These are phyloP conservation scores for Alsophila aescularia DNA, from an alignment of 2,888 invertebrate species.

Conservation along the genomic window DNA sequence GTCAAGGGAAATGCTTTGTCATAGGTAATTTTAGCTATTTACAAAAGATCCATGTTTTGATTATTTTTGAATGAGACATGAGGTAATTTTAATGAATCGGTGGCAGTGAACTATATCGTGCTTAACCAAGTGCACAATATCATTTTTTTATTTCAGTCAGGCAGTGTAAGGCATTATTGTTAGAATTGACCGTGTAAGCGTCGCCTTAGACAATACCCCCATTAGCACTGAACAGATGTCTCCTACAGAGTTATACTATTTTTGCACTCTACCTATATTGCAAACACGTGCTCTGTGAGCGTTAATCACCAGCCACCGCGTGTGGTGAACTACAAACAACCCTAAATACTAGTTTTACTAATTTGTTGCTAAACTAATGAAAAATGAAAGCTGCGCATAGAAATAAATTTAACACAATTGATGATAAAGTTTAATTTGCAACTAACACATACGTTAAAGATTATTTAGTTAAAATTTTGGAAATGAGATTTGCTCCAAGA, in stretches of 20 bases:
- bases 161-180: too few relatives aligned
- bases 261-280: not conserved
- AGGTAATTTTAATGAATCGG: too few relatives aligned
- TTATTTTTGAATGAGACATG: slow-evolving; percentile 6
- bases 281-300: not conserved
- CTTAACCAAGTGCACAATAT: too few relatives aligned
- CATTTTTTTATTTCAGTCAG: too few relatives aligned
- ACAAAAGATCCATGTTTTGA: slow-evolving; percentile 22
- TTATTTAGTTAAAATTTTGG: slow-evolving; percentile 1
- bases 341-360: too few relatives aligned
- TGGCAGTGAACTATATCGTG: too few relatives aligned
- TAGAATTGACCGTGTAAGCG: too few relatives aligned
- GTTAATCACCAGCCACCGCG: not conserved
- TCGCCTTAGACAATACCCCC: not conserved
- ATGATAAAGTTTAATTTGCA: slow-evolving; percentile 2
- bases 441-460: not conserved
- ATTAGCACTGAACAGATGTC: slow-evolving; percentile 11
- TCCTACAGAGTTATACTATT: not conserved
- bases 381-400: not conserved
- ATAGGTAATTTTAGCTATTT: slow-evolving; percentile 3
- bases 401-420: not conserved
- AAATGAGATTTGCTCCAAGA: slow-evolving; percentile 6
- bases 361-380: not conserved
- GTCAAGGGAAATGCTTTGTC: slow-evolving; percentile 20
- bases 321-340: not conserved